Percentiles rank a stretch among this genome's conserved stretches.
Conservation (phyloP, 2,113 vertebrate species). For the Carollia perspicillata region DNA sequence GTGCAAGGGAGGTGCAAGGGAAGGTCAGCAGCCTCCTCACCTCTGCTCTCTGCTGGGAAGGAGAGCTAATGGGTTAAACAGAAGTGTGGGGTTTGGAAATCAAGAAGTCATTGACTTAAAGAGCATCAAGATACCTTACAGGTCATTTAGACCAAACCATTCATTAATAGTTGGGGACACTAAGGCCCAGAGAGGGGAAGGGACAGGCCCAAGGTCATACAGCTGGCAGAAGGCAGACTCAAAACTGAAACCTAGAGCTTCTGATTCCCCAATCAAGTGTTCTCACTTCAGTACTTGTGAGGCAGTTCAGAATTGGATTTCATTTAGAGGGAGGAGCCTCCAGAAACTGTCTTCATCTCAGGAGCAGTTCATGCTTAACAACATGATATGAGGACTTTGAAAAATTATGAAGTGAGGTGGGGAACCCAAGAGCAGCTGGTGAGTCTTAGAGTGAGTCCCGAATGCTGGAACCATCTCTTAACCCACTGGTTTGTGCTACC, state of each 20-base stretch:
- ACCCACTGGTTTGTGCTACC: not conserved
- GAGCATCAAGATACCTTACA: not conserved
- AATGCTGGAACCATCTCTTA: not conserved
- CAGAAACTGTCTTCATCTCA: not conserved
- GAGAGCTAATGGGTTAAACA: not conserved
- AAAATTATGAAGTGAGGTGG: not conserved
- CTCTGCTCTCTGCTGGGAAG: not conserved
- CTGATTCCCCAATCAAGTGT: not conserved
- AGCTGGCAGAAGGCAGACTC: not conserved
- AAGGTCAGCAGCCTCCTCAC: not conserved
- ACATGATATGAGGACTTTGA: not conserved
- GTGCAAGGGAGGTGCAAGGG: not conserved
- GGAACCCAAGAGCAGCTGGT: not conserved
- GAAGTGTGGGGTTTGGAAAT: not conserved
- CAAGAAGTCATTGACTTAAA: not conserved
- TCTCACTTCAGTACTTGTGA: not conserved
- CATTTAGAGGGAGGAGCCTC: not conserved
- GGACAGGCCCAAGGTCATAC: not conserved
- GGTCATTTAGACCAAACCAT: not conserved
- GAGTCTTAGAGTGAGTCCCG: not conserved
- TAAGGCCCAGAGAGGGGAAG: not conserved
- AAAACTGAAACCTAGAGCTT: not conserved
- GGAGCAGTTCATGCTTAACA: not conserved
- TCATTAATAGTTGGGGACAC: not conserved
- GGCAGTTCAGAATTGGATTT: not conserved